Evolutionary conservation across 2,797 vertebrate genomes (phyloP).

Genomic region (Coranthus polyacanthus): DNA sequence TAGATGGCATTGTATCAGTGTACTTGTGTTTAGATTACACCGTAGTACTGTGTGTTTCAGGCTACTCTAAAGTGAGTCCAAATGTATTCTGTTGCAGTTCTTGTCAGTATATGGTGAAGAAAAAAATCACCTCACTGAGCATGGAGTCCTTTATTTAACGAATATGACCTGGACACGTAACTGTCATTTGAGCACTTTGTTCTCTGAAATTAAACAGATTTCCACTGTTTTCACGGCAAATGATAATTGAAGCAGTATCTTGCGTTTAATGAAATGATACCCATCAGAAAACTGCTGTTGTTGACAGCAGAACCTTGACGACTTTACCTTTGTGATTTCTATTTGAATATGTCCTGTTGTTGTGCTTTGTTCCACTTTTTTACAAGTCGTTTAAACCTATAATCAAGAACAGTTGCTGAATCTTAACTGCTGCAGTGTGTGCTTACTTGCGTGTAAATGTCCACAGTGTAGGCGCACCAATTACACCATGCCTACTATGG

Average conservation of each 20-base stretch:
- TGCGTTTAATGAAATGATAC: background rate
- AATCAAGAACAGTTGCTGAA: slow-evolving; percentile 11
- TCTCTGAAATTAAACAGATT: background rate
- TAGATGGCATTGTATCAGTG: background rate
- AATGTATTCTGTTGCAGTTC: background rate
- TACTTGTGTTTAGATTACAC: background rate
- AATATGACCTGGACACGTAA: background rate
- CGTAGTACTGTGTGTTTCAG: background rate
- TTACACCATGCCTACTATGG: background rate
- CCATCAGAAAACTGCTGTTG: too few species aligned
- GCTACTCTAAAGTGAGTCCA: slow-evolving; percentile 5
- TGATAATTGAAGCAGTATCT: background rate
- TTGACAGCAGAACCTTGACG: too few species aligned
- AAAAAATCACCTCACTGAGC: background rate
- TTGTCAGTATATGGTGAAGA: background rate
- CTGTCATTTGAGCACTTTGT: background rate
- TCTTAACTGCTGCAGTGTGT: slow-evolving; percentile 1
- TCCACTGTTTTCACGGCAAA: too few species aligned
- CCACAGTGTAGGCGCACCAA: background rate
- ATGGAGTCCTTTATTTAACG: background rate
- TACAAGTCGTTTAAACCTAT: slow-evolving; percentile 4
- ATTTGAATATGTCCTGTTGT: background rate
- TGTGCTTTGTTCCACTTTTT: slow-evolving; percentile 3
- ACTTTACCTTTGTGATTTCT: too few species aligned
- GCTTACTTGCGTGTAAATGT: background rate